A percentile compares a stretch with the other conserved stretches of the same genome.
These are phyloP conservation scores for Drosophila cognata DNA, from an alignment of 2,888 invertebrate genomes.

Conservation along the genomic window DNA sequence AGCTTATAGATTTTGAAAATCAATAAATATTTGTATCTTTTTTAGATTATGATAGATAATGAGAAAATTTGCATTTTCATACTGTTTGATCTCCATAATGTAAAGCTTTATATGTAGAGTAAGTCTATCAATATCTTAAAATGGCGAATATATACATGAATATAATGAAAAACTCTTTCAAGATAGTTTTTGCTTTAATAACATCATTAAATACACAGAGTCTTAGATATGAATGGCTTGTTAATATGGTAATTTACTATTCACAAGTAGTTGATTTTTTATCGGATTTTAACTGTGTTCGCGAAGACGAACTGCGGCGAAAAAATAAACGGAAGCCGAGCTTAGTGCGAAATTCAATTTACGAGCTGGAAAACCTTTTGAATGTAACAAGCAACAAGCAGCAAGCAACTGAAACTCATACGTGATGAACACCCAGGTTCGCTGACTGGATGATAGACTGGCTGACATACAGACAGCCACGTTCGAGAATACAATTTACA, in stretches of 20 bases:
- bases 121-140: neutral
- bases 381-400: constrained; percentile 29
- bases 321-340: constrained; percentile 70
- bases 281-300: constrained; percentile 52
- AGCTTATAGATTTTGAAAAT: neutral
- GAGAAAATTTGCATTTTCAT: neutral
- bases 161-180: neutral
- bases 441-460: constrained; percentile 26
- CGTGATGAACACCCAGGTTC: constrained; percentile 41
- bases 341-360: constrained; percentile 77
- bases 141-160: neutral
- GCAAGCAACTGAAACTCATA: constrained; percentile 36
- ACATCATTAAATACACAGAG: neutral
- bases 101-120: neutral
- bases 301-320: constrained; percentile 33
- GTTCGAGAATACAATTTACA: constrained; percentile 81
- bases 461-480: constrained; percentile 27
- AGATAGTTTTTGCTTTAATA: neutral
- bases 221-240: neutral
- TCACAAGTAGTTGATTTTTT: constrained; percentile 13
- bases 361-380: constrained; percentile 42
- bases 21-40: neutral
- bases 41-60: neutral
- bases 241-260: neutral
- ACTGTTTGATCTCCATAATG: neutral